Base-by-base conservation (phyloP, 2,113 vertebrate species). In the Anolis sagrei region DNA sequence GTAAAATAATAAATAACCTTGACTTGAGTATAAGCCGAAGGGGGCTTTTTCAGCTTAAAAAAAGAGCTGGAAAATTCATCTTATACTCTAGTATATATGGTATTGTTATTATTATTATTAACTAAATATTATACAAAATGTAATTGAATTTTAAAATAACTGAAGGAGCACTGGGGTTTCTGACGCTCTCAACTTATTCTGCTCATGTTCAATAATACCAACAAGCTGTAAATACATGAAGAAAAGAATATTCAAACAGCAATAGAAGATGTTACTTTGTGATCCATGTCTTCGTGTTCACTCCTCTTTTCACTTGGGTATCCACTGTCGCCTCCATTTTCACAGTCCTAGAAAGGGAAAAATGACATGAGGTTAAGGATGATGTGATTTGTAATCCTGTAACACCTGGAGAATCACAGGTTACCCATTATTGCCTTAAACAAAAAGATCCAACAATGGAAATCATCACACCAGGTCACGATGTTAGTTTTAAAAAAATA, bases 301-400 rank as follows among this genome's bases (percentile, higher is more conserved):
- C 97, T 97, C 90, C 98, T 97, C 92, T 94, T 97, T 95, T 99
- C 99, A 86, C 98, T 99, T 79, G 98, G 98, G 89, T 95, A 99
- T 11, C 99, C 99, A 7, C 99, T 99, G 94, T 99, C 99, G 25
- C 98, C 97, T n/a, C 98, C 97, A 54, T 96, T 98, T 86, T 99
- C 98, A 25, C 96, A 96, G 54, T 98, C 98, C 99, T 99, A 82
- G 3, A 76, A 49, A 34, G 61, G 72, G 84, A 4, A 78, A 77
- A 85, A 62, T 4, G 87, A n/a, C 6, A 51, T 13, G 86, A 58
- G 8, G 34, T 23, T 23, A 39, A 16, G 14, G 18, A 48, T 2
- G 27, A 66, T 32, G 18, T 62, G 79, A n/a, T 8, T 48, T 68
- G 39, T 49, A 18, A 2, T 5, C 7, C 39, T 68, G 19, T 58